These are phyloP conservation scores for Actinostola sp. DNA, from an alignment of 92 coral and sea anemone genomes.

Conservation along the genomic window DNA sequence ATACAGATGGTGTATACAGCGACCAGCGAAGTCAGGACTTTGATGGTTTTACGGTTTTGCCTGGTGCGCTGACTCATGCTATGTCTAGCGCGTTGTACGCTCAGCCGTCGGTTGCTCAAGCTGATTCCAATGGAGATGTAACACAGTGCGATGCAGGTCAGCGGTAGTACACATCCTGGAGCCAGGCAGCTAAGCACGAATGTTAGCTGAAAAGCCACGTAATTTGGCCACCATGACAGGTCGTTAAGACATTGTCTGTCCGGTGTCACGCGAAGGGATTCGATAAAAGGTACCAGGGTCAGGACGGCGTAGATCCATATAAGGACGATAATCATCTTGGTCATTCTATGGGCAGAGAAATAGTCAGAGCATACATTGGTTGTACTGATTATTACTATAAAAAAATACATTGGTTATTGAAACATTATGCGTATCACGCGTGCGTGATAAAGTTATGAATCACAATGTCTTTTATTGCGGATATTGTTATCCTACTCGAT, in stretches of 20 bases:
- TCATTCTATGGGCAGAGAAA: background rate
- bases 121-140: conserved; percentile 37
- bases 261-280: conserved; percentile 25
- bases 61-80: conserved; percentile 33
- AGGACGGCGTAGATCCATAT: conserved; percentile 39
- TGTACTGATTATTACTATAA: too few species aligned
- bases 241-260: conserved; percentile 27
- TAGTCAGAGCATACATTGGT: background rate
- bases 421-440: too few species aligned
- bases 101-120: conserved; percentile 13
- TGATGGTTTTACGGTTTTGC: conserved; percentile 53
- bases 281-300: conserved; percentile 34
- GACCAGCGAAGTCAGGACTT: conserved; percentile 27
- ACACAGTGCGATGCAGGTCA: conserved; percentile 32
- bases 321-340: conserved; percentile 18
- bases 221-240: conserved; percentile 41
- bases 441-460: too few species aligned
- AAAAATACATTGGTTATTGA: too few species aligned
- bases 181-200: conserved; percentile 31
- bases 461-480: too few species aligned
- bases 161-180: conserved; percentile 50
- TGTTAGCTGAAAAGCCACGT: conserved; percentile 24
- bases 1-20: conserved; percentile 31
- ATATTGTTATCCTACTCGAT: too few species aligned
- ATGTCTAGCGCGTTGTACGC: conserved; percentile 15